These are phyloP conservation scores for Bugula neritina DNA, from an alignment of 2,888 invertebrate species.

Conservation along the genomic window DNA sequence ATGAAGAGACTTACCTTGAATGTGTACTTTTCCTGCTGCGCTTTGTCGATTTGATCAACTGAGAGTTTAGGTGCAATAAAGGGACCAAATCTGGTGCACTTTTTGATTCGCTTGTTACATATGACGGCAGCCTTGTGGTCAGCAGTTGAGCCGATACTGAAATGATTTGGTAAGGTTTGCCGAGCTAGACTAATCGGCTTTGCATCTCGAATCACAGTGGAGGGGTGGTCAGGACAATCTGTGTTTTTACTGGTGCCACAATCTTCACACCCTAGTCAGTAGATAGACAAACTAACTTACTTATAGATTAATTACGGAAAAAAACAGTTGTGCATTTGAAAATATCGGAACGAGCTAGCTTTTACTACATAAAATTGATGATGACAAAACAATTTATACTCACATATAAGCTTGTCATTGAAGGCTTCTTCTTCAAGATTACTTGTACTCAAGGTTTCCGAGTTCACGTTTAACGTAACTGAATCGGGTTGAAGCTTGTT, in stretches of 20 bases:
- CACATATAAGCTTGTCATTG: slow-evolving; percentile 24
- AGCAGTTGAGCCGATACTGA: background rate
- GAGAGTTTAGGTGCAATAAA: background rate
- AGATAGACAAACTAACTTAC: too few species aligned
- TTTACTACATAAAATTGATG: too few species aligned
- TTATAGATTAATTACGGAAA: too few species aligned
- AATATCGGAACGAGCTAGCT: too few species aligned
- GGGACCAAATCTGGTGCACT: slow-evolving; percentile 10
- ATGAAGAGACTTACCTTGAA: background rate
- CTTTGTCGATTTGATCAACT: background rate
- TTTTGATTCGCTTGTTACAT: background rate
- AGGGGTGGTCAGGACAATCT: slow-evolving; percentile 11
- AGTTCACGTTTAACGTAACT: too few species aligned
- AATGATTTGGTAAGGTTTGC: slow-evolving; percentile 4
- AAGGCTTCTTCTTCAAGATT: too few species aligned
- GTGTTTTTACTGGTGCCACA: slow-evolving; percentile 3
- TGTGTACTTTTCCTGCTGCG: background rate
- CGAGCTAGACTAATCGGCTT: background rate
- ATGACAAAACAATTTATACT: background rate
- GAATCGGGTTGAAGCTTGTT: too few species aligned
- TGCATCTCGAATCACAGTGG: background rate
- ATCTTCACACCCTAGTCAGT: slow-evolving; percentile 21
- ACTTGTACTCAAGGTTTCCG: too few species aligned
- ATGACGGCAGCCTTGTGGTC: background rate
- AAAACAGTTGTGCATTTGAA: too few species aligned